phyloP scores from a whole-genome alignment of 2,113 vertebrate species.

The Xerus inauris region DNA sequence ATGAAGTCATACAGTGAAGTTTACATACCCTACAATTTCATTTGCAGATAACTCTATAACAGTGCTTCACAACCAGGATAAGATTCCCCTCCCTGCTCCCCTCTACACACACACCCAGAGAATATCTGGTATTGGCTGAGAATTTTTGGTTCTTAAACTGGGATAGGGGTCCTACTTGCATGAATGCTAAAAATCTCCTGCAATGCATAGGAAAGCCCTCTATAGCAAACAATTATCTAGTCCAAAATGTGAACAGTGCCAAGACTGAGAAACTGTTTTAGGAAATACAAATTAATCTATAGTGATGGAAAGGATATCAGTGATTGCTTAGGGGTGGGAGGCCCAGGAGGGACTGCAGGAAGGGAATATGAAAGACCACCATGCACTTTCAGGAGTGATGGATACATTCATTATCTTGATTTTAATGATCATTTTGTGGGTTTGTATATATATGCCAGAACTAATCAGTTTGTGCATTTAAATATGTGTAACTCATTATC shows the following conservation, averaged over 20 bases:
- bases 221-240: background rate
- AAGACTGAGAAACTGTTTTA: background rate
- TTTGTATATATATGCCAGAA: background rate
- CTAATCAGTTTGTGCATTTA: background rate
- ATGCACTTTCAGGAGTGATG: background rate
- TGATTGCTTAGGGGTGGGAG: background rate
- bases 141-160: background rate
- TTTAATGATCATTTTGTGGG: background rate
- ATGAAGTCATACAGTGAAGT: background rate
- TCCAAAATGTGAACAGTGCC: background rate
- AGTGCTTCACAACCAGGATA: background rate
- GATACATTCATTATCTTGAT: background rate
- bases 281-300: conserved; percentile 20
- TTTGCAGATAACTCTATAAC: background rate
- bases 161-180: background rate
- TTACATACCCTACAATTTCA: background rate
- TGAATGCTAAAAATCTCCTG: background rate
- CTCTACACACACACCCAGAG: too few species aligned
- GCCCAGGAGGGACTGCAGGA: too few species aligned
- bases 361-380: background rate
- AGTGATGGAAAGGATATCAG: background rate
- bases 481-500: background rate
- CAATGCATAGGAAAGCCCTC: background rate
- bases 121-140: background rate
- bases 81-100: background rate